Evolutionary conservation across 2,113 vertebrate genomes (phyloP), one percentile per base, ranked within the genome.

Genomic region (Hippocampus zosterae): DNA sequence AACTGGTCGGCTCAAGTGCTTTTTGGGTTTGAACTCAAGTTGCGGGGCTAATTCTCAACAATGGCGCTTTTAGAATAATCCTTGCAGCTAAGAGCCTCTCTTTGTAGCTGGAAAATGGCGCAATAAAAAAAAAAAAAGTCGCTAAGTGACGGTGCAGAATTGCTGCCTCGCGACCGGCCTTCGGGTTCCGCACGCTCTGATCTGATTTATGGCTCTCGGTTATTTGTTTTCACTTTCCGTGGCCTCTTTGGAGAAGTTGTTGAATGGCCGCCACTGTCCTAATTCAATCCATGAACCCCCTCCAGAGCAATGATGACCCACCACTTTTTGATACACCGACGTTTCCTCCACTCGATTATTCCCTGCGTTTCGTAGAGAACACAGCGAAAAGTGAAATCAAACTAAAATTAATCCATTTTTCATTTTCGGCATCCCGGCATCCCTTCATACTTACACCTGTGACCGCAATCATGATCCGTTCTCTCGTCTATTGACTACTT

Each of bases 1-100:
- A 91, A 89, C 80, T 84, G 78, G 87, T 85, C 81, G 79, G 80
- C 61, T 77, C 84, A 88, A 89, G 86, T 86, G 87, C 82, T 85
- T 76, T 85, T 86, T 83, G 67, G 59, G 76, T 78, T 76, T 80
- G 74, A 86, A 83, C 78, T 80, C 74, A 44, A 73, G 72, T 80
- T 81, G 67, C 73, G 77, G 65, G 65, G 70, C 76, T 78, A 81
- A 88, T 87, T 78, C 78, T 77, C 76, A 77, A 81, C 82, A 87
- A 88, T 79, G 78, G 74, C 79, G 66, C 80, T 75, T 82, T 78
- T 53, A 81, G 76, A 68, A 70, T 75, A 83, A 82, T 80, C 80
- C 70, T 70, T 52, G 4, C 69, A 18, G 73, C 74, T 85, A 87
- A 85, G 76, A 79, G 76, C 70, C 60, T 21, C 12, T 11, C 52